Evolutionary conservation across 92 coral and sea anemone genomes (phyloP), one percentile per base, ranked within the genome.

Genomic region (Pocillopora meandrina): DNA sequence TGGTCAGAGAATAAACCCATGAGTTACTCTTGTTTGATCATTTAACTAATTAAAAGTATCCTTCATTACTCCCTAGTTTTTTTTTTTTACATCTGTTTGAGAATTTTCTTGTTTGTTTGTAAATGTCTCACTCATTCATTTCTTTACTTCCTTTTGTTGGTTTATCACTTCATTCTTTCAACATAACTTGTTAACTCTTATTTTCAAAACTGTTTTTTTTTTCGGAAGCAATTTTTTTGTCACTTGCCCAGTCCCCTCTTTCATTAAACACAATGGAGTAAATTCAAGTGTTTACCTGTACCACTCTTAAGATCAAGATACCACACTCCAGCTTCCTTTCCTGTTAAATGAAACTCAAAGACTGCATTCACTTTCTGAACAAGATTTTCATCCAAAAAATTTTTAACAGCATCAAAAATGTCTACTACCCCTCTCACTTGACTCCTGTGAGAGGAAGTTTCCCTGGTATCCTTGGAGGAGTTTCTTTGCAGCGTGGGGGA

Each of bases 241-340:
- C 10, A 5, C 26, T 9, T 10, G 31, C 26, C 26, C n/a, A 10
- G 31, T 65, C 12, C 7, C 26, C 20, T 18, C 12, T 11, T 65
- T 17, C 21, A 10, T 18, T 26, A 65, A 21, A 26, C 15, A 62
- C n/a, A 2, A 17, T 69, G n/a, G 20, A 18, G 10, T 15, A 0
- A 19, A 15, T 9, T 34, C 33, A 57, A 5, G 21, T 21, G 70
- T 35, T 67, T 86, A 94, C 98, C 98, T 90, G 93, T 52, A 47
- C 91, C 91, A 67, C 86, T 96, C 89, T 96, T 94, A 74, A 96
- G 91, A 76, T 96, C 98, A 70, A 96, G 88, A 84, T 88, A 90
- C 98, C 98, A 96, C 13, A 87, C 62, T 33, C 98, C 97, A 21
- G 95, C 90, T 16, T 92, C 98, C 35, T 80, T 82, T 61, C 94